Evolutionary conservation across 2,888 invertebrate species (phyloP).

Genomic region (Horisme vitalbata): DNA sequence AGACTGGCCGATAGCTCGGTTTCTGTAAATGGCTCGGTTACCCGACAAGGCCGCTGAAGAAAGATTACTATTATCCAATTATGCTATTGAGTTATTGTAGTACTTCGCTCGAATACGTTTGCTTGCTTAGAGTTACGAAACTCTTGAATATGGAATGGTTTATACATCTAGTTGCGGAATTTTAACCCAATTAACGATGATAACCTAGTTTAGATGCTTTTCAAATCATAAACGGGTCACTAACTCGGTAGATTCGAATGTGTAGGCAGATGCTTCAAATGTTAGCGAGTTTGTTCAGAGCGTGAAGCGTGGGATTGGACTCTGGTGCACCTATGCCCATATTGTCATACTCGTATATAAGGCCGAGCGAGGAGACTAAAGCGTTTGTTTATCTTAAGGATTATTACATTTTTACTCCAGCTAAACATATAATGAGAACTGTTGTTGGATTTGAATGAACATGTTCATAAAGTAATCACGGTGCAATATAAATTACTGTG

Average conservation of each 20-base stretch:
- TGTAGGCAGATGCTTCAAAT: slow-evolving; percentile 1
- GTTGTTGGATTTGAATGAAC: no score
- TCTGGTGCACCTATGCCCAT: background rate
- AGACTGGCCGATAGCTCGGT: slow-evolving; percentile 5
- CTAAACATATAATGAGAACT: no score
- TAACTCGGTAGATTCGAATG: background rate
- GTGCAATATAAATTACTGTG: no score
- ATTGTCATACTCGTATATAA: no score
- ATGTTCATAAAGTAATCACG: no score
- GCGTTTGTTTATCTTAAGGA: no score
- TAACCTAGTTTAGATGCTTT: slow-evolving; percentile 25
- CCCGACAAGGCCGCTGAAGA: slow-evolving; percentile 62
- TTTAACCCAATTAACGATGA: slow-evolving; percentile 32
- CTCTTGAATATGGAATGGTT: slow-evolving; percentile 37
- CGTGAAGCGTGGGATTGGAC: background rate
- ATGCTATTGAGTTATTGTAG: slow-evolving; percentile 62
- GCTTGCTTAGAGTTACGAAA: slow-evolving; percentile 43
- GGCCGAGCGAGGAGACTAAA: no score
- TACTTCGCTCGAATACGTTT: slow-evolving; percentile 50
- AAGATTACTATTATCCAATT: slow-evolving; percentile 75
- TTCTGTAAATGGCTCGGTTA: slow-evolving; percentile 38
- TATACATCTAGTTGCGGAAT: slow-evolving; percentile 20
- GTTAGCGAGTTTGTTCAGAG: background rate
- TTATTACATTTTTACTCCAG: no score
- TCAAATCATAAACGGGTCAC: slow-evolving; percentile 8